Conservation (phyloP, 1,140 invertebrate species). For the Rhopalosiphum maidis region DNA sequence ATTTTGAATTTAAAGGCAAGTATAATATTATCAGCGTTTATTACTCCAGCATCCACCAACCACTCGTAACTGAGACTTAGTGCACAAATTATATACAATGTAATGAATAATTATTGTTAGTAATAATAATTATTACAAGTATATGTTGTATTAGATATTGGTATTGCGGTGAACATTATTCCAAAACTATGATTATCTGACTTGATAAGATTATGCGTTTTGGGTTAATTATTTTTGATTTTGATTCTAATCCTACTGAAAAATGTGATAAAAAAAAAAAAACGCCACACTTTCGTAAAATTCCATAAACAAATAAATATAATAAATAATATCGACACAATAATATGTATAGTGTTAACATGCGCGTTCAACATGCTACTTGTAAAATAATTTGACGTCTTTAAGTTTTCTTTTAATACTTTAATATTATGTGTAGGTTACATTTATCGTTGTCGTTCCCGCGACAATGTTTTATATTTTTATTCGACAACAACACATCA, state of each 20-base stretch:
- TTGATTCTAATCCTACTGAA: not conserved
- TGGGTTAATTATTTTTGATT: no score
- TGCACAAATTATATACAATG: not conserved
- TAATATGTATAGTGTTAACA: not conserved
- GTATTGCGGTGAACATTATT: no score
- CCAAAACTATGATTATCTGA: no score
- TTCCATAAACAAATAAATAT: not conserved
- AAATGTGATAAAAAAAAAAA: not conserved
- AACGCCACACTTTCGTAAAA: not conserved
- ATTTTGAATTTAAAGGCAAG: not conserved
- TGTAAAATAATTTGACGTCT: not conserved
- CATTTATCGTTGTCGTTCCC: not conserved
- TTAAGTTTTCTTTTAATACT: not conserved
- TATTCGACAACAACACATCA: not conserved
- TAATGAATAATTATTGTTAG: no score
- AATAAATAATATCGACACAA: not conserved
- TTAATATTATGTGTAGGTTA: not conserved
- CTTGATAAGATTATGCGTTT: no score
- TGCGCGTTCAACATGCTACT: not conserved
- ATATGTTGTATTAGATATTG: no score
- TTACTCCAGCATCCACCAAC: no score
- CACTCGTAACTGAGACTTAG: not conserved
- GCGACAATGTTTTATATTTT: constrained; percentile 16
- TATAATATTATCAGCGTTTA: no score
- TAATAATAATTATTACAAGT: no score